Evolutionary conservation across 2,797 vertebrate species (phyloP), one percentile per base, ranked within the genome.

Genomic region (Pampus argenteus): DNA sequence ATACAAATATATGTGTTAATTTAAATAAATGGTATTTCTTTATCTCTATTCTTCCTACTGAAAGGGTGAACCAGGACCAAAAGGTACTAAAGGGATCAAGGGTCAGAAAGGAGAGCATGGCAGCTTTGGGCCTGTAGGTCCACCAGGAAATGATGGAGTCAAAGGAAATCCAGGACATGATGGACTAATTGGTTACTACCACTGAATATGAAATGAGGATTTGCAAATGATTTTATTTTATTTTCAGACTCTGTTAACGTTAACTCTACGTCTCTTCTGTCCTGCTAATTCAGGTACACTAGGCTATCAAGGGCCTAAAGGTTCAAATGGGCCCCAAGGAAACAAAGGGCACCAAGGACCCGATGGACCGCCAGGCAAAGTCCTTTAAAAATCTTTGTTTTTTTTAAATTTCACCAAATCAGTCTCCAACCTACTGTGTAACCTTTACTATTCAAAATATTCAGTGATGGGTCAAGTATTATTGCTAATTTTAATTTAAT

Each of bases 271-370:
- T 2, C 31, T 50, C 38, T 56, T 7, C 29, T 61, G 9, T 38
- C 2, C 29, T 75, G 13, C 15, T 82, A 5, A 63, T 87, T 17
- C 90, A 97, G 97, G 96, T 86, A 78, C 85, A 0, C 90, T 92
- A 58, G 96, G 97, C 61, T 65, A 88, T 84, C 84, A 92, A 69
- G 97, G 97, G 62, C 83, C 90, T 59, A 93, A 92, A 91, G 96
- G 96, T 83, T 82, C 89, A 26, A 89, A 84, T 91, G 96, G 96
- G 11, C 84, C 55, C 44, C 26, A 63, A 29, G 91, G 91, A 72
- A 3, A 1, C 11, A 86, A 84, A 80, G 91, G 92, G 49, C 50
- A 0, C 1, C 22, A 0, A 18, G 91, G 93, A 68, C 92, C 82
- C 48, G 81, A 83, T 88, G 96, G 96, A 52, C 90, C 64, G 13